These are phyloP conservation scores for Stylophora pistillata DNA, from an alignment of 64 coral and sea anemone species.

Conservation along the genomic window DNA sequence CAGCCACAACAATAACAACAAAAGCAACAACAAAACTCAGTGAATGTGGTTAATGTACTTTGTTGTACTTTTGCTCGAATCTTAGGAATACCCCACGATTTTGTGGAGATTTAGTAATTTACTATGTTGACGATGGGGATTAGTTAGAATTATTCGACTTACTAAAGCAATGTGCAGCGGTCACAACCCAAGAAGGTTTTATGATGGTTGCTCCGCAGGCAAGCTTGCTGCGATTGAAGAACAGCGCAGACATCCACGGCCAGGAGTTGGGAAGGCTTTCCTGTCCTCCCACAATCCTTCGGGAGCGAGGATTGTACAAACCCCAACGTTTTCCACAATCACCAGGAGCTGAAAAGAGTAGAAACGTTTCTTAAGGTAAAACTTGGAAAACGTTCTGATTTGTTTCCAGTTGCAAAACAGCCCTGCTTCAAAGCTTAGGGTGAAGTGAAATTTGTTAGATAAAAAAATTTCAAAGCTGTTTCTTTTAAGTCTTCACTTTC, in stretches of 20 bases:
- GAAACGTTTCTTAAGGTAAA: background rate
- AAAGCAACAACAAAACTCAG: background rate
- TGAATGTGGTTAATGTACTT: no score
- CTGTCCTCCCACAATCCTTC: constrained; percentile 81
- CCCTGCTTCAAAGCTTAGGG: no score
- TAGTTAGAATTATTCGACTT: constrained; percentile 18
- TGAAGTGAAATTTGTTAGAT: no score
- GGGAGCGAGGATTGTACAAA: constrained; percentile 35
- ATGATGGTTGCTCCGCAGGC: constrained; percentile 85
- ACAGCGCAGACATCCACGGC: constrained; percentile 94
- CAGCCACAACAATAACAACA: no score
- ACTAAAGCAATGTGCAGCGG: constrained; percentile 96
- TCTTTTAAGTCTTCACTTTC: no score
- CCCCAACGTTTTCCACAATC: constrained; percentile 49
- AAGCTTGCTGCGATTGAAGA: constrained; percentile 74
- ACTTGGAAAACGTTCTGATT: background rate
- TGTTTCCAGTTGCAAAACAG: no score
- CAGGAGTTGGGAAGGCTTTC: constrained; percentile 71
- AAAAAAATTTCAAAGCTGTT: no score
- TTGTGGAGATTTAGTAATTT: no score
- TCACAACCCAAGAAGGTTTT: constrained; percentile 73
- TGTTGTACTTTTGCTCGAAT: no score
- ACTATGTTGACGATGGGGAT: no score
- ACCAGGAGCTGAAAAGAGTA: constrained; percentile 7
- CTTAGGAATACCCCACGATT: no score